Evolutionary conservation across 2,113 vertebrate species (phyloP), one percentile per base, ranked within the genome.

Genomic region (Chionodraco myersi): DNA sequence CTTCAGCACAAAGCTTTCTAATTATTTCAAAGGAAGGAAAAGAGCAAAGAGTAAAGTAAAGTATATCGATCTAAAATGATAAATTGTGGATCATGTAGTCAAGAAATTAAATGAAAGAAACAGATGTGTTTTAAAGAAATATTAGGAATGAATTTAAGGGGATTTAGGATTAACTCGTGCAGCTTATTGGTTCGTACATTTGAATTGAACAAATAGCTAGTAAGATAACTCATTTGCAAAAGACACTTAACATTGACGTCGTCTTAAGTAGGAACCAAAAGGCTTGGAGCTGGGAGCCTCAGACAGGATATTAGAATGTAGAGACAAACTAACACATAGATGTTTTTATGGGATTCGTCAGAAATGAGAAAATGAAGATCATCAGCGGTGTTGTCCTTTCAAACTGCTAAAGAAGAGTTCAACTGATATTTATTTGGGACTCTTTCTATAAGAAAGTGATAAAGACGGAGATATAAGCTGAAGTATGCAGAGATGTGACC

Each of bases 401-500:
- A 64, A 16, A 23, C 21, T 6, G 49, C 18, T 59, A 1, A 21
- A 52, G 5, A 36, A 1, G 4, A 36, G 34, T 48, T 13, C 14
- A 8, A 30, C 15, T 1, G 23, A 30, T 23, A 23, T 21, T 21
- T 5, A 36, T 52, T 52, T 0, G 2, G 45, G 48, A 15, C 56
- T 68, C 48, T 56, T 62, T 68, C 64, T 54, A 5, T 13, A 18
- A 48, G 10, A 58, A 15, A 0, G 36, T 18, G 79, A 80, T 75
- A 49, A 41, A 65, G 68, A 41, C 16, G 53, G 30, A 65, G 77
- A 60, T 23, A 2, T n/a, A 1, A 12, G 58, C 53, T 26, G 16
- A 2, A 21, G 1, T 15, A 60, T 48, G 62, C 23, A 60, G 75
- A 63, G 67, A 62, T 80, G 64, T 71, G 74, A 65, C 7, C 36